Percentiles rank a stretch among this genome's conserved stretches.
Conservation (phyloP, 2,888 invertebrate species). For the Cataglyphis altisquamis region DNA sequence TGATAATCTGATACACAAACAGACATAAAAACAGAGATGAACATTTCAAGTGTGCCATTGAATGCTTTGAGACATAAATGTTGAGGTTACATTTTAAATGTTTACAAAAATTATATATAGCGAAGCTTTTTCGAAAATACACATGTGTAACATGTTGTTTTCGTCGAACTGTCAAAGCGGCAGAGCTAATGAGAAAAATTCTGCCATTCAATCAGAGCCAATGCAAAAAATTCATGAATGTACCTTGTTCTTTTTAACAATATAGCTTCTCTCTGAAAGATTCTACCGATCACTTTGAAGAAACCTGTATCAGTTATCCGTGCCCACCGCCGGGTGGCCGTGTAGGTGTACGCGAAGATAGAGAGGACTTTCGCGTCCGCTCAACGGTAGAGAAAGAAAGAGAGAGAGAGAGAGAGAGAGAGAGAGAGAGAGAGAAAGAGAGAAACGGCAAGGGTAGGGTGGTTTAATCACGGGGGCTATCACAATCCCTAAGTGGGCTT, state of each 20-base stretch:
- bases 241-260: slow-evolving; percentile 20
- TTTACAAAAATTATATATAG: background rate
- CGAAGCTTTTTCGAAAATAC: background rate
- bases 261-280: slow-evolving; percentile 36
- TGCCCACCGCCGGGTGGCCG: slow-evolving; percentile 69
- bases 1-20: background rate
- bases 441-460: slow-evolving; percentile 75
- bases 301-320: slow-evolving; percentile 73
- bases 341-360: slow-evolving; percentile 76
- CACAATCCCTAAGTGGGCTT: slow-evolving; percentile 86
- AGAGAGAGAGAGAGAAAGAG: slow-evolving; percentile 63
- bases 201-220: background rate
- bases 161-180: slow-evolving; percentile 5
- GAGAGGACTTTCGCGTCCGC: slow-evolving; percentile 24
- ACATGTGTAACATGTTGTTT: background rate
- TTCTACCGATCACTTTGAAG: slow-evolving; percentile 71
- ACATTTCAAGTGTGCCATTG: background rate
- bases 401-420: slow-evolving; percentile 71
- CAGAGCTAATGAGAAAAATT: slow-evolving; percentile 1
- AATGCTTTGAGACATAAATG: background rate
- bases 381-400: slow-evolving; percentile 41
- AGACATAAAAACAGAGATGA: background rate
- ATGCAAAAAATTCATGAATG: background rate
- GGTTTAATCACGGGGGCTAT: slow-evolving; percentile 86
- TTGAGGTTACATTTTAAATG: background rate